phyloP scores from a whole-genome alignment of 2,888 invertebrate species.

The Drosophila yooni region DNA sequence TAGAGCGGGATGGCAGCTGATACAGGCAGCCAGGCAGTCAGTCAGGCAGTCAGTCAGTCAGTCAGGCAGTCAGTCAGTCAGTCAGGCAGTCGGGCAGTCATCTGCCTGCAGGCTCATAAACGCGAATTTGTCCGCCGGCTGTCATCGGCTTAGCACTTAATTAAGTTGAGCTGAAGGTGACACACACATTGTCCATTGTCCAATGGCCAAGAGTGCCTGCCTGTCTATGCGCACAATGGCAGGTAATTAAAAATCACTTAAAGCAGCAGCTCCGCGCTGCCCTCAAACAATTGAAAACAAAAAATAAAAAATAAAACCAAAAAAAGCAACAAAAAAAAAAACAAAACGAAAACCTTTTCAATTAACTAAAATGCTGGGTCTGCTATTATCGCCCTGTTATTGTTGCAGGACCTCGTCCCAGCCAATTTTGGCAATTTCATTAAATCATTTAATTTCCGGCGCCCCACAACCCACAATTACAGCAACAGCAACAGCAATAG shows the following conservation, averaged over 20 bases:
- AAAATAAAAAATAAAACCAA: constrained; percentile 32
- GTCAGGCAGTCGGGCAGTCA: constrained; percentile 6
- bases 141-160: constrained; percentile 49
- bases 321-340: constrained; percentile 10
- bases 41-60: not conserved
- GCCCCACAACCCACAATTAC: constrained; percentile 38
- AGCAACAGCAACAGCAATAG: constrained; percentile 30
- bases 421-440: constrained; percentile 71
- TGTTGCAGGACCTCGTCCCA: constrained; percentile 35
- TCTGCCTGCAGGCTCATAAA: constrained; percentile 27
- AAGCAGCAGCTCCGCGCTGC: constrained; percentile 8
- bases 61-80: constrained; percentile 10
- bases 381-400: constrained; percentile 59
- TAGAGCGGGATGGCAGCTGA: not conserved
- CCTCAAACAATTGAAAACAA: constrained; percentile 21
- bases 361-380: constrained; percentile 68
- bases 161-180: constrained; percentile 43
- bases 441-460: constrained; percentile 81
- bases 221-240: constrained; percentile 45
- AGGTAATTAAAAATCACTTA: constrained; percentile 79
- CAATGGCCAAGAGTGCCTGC: constrained; percentile 16
- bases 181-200: constrained; percentile 6
- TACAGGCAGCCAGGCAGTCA: not conserved
- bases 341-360: constrained; percentile 58
- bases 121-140: constrained; percentile 2